Evolutionary conservation across 2,888 invertebrate genomes (phyloP), one percentile per base, ranked within the genome.

Genomic region (Mesoligia furuncula): DNA sequence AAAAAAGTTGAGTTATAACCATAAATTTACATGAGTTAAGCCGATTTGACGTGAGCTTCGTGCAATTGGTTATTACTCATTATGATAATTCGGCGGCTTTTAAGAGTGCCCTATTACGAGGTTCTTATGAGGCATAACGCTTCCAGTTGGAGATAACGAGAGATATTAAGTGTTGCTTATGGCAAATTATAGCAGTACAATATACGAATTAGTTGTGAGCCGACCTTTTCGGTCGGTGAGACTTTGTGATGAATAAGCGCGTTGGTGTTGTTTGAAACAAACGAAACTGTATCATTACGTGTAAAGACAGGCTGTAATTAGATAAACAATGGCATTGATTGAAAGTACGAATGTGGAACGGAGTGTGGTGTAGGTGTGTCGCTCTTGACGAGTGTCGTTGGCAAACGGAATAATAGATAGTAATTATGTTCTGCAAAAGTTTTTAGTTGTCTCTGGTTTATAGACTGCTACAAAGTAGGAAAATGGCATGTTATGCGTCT

Each of bases 61-160:
- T 95, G 94, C 95, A 93, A 95, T 95, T 94, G 93, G 93, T 93
- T 93, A 94, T 94, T 94, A 91, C 95, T 95, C 93, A 96, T 96
- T 95, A 96, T 93, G 92, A 92, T 95, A 96, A 96, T 96, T 94
- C 91, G 89, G 82, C 86, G 71, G 90, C 89, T 90, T 92, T 93
- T 92, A 91, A 91, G 90, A 87, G 88, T 81, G 87, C 77, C 77
- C 88, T 90, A 91, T 91, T 93, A 91, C 92, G 91, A 90, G 91
- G 91, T 91, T 80, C 81, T 80, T 86, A 88, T 81, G 92, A 91
- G 88, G 88, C 75, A 83, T 88, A 88, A 83, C 78, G 72, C 86
- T 89, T 88, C 77, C 88, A 88, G 84, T 90, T 90, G 80, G 83
- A 91, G 91, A 92, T 93, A 93, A 93, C 92, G 84, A 92, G 92